Percentiles rank a stretch among this genome's conserved stretches.
phyloP scores from a whole-genome alignment of 2,797 vertebrate species.

The Psittacula echo region DNA sequence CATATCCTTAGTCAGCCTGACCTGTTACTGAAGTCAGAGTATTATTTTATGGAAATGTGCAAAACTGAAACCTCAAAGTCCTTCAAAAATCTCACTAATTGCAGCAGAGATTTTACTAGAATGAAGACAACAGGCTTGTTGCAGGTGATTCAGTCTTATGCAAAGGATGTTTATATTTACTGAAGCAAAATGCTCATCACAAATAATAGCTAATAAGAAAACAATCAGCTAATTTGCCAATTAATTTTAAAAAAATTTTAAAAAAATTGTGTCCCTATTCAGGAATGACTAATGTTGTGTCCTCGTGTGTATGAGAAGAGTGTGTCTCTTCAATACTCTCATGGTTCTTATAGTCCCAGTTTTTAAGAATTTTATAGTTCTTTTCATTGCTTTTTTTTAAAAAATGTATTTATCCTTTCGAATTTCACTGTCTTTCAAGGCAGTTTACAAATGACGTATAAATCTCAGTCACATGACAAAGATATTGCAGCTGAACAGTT shows the following conservation, averaged over 20 bases:
- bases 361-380: neutral
- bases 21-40: neutral
- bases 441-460: neutral
- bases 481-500: slow-evolving; percentile 7
- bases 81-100: neutral
- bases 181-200: neutral
- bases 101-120: neutral
- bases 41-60: neutral
- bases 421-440: neutral
- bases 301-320: neutral
- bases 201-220: slow-evolving; percentile 1
- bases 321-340: neutral
- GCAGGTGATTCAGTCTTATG: neutral
- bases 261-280: neutral
- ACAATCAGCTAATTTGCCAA: neutral
- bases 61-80: neutral
- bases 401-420: neutral
- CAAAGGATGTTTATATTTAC: slow-evolving; percentile 35
- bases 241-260: neutral
- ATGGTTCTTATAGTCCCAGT: neutral
- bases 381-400: neutral
- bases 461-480: neutral
- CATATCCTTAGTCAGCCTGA: neutral
- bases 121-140: neutral
- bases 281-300: neutral